These are phyloP conservation scores for Stomorhina lunata DNA, from an alignment of 2,888 invertebrate species.

Conservation along the genomic window DNA sequence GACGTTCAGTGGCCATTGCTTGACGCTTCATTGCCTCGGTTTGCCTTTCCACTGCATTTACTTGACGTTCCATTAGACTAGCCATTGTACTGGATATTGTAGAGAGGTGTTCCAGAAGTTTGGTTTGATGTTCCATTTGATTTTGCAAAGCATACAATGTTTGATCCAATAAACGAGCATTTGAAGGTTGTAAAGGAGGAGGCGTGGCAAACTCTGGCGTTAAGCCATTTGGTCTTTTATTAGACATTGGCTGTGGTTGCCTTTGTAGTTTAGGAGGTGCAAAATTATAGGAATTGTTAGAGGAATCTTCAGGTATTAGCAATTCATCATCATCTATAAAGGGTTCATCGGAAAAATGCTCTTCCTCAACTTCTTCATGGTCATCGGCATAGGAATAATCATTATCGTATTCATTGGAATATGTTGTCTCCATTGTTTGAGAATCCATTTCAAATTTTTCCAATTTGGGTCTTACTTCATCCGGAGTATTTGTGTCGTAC, in stretches of 20 bases:
- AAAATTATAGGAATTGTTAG: not conserved
- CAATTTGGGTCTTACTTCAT: not conserved
- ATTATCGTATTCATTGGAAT: conserved; percentile 38
- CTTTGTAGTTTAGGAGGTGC: not conserved
- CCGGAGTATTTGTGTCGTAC: not conserved
- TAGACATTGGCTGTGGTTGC: not conserved
- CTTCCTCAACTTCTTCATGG: too few species aligned
- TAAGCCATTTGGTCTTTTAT: not conserved
- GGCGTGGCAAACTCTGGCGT: not conserved
- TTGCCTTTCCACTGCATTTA: conserved; percentile 45
- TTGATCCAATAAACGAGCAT: conserved; percentile 24
- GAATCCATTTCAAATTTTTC: conserved; percentile 21
- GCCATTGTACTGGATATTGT: conserved; percentile 40
- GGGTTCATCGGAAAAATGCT: not conserved
- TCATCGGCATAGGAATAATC: conserved; percentile 50
- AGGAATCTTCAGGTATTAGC: conserved; percentile 24
- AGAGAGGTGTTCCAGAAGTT: conserved; percentile 50
- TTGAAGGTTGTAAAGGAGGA: conserved; percentile 22
- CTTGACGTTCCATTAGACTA: conserved; percentile 52
- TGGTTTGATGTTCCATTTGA: conserved; percentile 59
- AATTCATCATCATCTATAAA: not conserved
- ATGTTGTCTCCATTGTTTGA: conserved; percentile 22
- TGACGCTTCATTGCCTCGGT: conserved; percentile 51
- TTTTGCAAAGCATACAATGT: conserved; percentile 36
- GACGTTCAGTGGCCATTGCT: conserved; percentile 51